Base-by-base conservation (phyloP, 1,140 invertebrate genomes). In the Piezodorus guildinii region DNA sequence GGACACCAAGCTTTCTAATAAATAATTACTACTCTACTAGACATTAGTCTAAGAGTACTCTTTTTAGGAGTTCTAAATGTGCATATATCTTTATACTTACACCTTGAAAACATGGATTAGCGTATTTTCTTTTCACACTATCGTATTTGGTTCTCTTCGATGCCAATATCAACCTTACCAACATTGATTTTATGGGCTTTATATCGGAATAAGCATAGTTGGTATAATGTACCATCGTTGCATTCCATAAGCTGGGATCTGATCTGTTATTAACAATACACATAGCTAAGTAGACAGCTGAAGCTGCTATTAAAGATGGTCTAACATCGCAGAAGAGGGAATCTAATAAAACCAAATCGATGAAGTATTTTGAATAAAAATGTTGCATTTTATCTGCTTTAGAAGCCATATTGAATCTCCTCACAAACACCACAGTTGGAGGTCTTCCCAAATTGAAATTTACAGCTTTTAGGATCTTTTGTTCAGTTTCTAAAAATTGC, bases 341-440 rank as follows among this genome's bases (percentile, higher is more conserved):
- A 39, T 60, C 52, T 19, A 64, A 8, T 21, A 58, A 39, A 25
- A 39, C 54, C 16, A 59, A 25, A 17, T 64, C 63, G 3, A 59
- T 64, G n/a, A 58, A 58, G 25, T 64, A 64, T 23, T 64, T 64
- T 15, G 51, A 54, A 64, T 58, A 64, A 49, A 15, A 51, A 46
- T 64, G 56, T 46, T 64, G 52, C 27, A 58, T n/a, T 23, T 43
- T 25, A 39, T 49, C 23, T n/a, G 51, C 45, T 59, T 52, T 58
- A 15, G 63, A 52, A 25, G 63, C 63, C 34, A 64, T 51, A 59
- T 60, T 64, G 14, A 43, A 64, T 34, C 63, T 64, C 17, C 63
- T 58, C 3, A 64, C 12, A 30, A 64, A 64, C 2, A 21, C 16
- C 12, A 64, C 43, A 10, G 63, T 8, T 16, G 43, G 21, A 14